Conservation (phyloP, 2,113 vertebrate genomes). For the Salvelinus fontinalis region DNA sequence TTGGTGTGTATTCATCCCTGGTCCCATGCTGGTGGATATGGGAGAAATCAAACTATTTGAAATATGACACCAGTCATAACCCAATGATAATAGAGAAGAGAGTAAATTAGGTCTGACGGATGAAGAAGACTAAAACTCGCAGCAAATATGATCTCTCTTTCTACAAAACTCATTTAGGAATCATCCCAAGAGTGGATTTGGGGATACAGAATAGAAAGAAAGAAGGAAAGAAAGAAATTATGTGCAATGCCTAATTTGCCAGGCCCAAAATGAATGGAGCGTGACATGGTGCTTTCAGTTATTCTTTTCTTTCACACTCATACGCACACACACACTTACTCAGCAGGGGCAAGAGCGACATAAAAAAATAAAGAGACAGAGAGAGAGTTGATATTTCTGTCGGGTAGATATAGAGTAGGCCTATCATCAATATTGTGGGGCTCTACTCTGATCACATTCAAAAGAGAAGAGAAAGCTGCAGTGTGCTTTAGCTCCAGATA, state of each 20-base stretch:
- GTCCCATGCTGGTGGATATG: slow-evolving; percentile 3
- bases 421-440: no score
- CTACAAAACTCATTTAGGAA: slow-evolving; percentile 19
- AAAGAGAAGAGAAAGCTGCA: neutral
- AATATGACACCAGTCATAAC: slow-evolving; percentile 32
- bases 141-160: slow-evolving; percentile 9
- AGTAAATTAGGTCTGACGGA: slow-evolving; percentile 29
- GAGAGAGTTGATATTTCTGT: neutral
- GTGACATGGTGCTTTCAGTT: neutral
- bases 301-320: neutral
- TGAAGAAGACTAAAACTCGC: slow-evolving; percentile 23
- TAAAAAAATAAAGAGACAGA: neutral
- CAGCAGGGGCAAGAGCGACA: neutral
- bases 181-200: slow-evolving; percentile 42
- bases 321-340: neutral
- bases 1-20: neutral
- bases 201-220: slow-evolving; percentile 26
- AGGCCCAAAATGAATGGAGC: slow-evolving; percentile 22
- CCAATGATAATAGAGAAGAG: slow-evolving; percentile 19
- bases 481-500: neutral
- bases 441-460: no score
- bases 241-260: slow-evolving; percentile 33
- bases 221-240: slow-evolving; percentile 21
- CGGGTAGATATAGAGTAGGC: neutral
- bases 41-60: slow-evolving; percentile 13